phyloP scores from a whole-genome alignment of 2,797 vertebrate species.

The Platyrinchus mystaceus region DNA sequence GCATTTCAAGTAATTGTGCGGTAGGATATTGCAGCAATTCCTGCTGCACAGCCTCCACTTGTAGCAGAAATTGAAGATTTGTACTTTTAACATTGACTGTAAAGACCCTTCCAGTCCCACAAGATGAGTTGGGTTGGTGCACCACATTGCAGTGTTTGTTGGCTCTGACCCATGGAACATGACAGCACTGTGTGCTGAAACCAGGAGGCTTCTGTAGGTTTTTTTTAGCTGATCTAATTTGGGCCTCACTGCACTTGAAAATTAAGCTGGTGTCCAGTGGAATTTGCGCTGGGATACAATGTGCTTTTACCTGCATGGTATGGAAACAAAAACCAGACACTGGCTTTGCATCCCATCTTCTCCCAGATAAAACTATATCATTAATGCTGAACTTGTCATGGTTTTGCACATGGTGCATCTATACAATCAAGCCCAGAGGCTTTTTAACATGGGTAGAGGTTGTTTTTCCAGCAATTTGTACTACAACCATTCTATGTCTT shows the following conservation, averaged over 20 bases:
- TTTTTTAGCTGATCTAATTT: neutral
- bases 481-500: neutral
- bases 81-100: neutral
- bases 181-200: neutral
- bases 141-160: neutral
- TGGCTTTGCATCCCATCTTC: neutral
- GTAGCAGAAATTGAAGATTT: neutral
- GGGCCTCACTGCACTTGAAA: neutral
- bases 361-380: neutral
- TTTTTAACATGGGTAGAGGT: neutral
- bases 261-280: neutral
- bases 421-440: neutral
- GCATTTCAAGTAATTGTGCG: neutral
- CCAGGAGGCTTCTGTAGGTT: neutral
- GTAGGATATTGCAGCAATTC: neutral
- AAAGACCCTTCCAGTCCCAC: neutral
- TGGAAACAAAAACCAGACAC: neutral
- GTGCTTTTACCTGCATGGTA: neutral
- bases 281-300: neutral
- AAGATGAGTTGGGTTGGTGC: neutral
- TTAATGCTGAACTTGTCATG: neutral
- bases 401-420: neutral
- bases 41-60: neutral
- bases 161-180: neutral
- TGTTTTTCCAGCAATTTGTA: neutral